Evolutionary conservation across 2,113 vertebrate genomes (phyloP).

Genomic region (Chiloscyllium plagiosum): DNA sequence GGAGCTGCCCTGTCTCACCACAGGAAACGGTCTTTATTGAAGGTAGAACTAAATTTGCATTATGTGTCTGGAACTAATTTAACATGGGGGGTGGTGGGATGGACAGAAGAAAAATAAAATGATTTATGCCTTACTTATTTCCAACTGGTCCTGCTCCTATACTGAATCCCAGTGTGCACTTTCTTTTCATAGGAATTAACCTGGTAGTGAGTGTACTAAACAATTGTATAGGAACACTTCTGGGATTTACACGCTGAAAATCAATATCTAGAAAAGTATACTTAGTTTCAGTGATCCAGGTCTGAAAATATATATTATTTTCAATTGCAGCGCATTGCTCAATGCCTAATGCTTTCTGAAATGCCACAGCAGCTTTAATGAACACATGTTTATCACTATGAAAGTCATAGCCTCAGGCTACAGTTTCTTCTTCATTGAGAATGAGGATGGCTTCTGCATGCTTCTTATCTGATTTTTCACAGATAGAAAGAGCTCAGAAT

Average conservation of each 20-base stretch:
- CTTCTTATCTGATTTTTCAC: slow-evolving; percentile 36
- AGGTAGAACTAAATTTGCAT: not conserved
- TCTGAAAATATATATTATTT: not conserved
- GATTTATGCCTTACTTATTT: not conserved
- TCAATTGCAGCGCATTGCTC: slow-evolving; percentile 7
- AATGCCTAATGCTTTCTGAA: not conserved
- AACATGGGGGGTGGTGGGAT: not conserved
- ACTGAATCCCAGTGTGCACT: not conserved
- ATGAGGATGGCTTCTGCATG: slow-evolving; percentile 13
- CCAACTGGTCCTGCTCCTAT: not conserved
- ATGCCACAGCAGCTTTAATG: not conserved
- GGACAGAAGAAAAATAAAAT: not conserved
- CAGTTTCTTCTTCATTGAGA: slow-evolving; percentile 4
- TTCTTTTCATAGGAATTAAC: not conserved
- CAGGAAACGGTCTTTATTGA: slow-evolving; percentile 49
- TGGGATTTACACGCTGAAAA: not conserved
- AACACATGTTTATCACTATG: slow-evolving; percentile 4
- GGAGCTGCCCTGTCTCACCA: slow-evolving; percentile 49
- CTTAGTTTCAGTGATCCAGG: not conserved
- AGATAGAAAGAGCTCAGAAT: slow-evolving; percentile 27
- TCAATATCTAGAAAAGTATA: not conserved
- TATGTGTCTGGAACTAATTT: not conserved
- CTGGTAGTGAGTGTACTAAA: not conserved
- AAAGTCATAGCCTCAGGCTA: slow-evolving; percentile 19
- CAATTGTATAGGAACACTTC: not conserved